These are phyloP conservation scores for Coendou prehensilis DNA, from an alignment of 2,797 vertebrate genomes.

Conservation along the genomic window DNA sequence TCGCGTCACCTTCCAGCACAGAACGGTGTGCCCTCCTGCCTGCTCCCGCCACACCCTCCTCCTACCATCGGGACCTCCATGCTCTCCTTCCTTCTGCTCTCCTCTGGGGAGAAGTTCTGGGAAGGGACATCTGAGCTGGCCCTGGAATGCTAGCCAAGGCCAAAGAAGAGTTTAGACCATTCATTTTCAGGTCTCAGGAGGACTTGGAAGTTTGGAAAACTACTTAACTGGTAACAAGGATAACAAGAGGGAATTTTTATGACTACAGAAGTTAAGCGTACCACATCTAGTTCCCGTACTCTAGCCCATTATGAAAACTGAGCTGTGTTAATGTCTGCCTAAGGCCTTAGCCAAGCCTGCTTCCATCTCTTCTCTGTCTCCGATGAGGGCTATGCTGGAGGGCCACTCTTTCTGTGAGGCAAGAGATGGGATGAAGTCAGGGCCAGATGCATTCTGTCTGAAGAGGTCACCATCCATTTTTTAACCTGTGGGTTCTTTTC, in stretches of 20 bases:
- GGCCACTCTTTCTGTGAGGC: background rate
- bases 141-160: background rate
- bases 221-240: background rate
- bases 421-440: background rate
- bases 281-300: background rate
- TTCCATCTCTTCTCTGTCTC: background rate
- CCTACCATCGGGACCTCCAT: background rate
- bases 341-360: background rate
- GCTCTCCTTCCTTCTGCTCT: background rate
- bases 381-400: background rate
- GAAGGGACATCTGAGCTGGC: background rate
- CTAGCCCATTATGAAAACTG: background rate
- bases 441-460: background rate
- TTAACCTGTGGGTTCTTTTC: slow-evolving; percentile 32
- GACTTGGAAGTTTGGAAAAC: background rate
- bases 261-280: background rate
- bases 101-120: background rate
- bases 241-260: slow-evolving; percentile 33
- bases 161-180: background rate
- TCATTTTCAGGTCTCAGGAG: background rate
- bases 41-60: background rate
- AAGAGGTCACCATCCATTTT: background rate
- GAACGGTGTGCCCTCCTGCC: no score
- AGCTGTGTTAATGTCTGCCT: background rate
- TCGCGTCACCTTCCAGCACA: background rate